A percentile compares a stretch with the other conserved stretches of the same genome.
These are phyloP conservation scores for Sinocyclocheilus anophthalmus DNA, from an alignment of 2,113 vertebrate species.

Conservation along the genomic window DNA sequence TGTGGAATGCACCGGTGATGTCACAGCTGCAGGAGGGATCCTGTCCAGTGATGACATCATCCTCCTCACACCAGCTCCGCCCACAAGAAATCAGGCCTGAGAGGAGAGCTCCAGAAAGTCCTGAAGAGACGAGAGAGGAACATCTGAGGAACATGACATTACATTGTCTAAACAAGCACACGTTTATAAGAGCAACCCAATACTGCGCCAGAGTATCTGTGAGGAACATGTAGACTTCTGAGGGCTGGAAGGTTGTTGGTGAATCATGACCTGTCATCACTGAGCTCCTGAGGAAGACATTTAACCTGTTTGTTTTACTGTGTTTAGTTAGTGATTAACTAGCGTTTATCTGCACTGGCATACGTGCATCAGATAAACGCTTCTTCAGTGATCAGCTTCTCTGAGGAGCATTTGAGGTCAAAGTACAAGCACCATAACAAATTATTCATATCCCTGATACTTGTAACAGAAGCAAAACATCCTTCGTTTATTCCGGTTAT, in stretches of 20 bases:
- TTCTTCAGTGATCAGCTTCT: background rate
- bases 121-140: no score
- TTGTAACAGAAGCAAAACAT: no score
- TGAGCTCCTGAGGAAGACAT: background rate
- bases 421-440: background rate
- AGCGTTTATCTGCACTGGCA: background rate
- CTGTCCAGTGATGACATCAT: slow-evolving; percentile 76
- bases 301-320: background rate
- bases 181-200: background rate
- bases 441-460: no score
- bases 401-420: background rate
- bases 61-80: slow-evolving; percentile 63
- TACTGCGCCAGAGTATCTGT: no score
- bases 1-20: slow-evolving; percentile 78
- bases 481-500: no score
- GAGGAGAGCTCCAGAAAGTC: background rate
- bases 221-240: no score
- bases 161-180: background rate
- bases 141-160: no score
- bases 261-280: background rate
- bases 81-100: slow-evolving; percentile 38
- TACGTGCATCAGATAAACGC: background rate
- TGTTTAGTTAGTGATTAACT: background rate
- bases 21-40: slow-evolving; percentile 75
- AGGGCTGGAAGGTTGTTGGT: background rate